A percentile compares a stretch with the other conserved stretches of the same genome.
Evolutionary conservation across 2,797 vertebrate species (phyloP).

Genomic region (Anas georgica): DNA sequence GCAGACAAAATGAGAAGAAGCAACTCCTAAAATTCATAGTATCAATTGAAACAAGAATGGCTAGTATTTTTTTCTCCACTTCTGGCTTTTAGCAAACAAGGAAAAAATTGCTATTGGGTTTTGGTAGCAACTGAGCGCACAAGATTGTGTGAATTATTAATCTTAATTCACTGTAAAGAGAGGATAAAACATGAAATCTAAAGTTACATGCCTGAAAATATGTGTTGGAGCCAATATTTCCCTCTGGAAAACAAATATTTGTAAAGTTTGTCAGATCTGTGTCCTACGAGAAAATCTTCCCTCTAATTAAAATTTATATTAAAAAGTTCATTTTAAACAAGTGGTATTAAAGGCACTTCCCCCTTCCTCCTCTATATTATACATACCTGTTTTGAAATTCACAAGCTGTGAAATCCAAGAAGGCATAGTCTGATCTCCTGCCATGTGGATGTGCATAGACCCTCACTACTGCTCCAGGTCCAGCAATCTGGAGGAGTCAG

Average conservation of each 20-base stretch:
- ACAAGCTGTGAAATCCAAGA: not conserved
- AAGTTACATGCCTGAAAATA: not conserved
- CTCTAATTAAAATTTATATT: not conserved
- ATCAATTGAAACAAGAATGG: rapidly evolving
- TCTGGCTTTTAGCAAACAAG: not conserved
- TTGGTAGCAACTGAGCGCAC: not conserved
- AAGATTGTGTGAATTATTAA: not conserved
- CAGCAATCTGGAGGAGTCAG: not conserved
- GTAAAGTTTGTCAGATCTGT: not conserved
- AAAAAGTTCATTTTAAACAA: not conserved
- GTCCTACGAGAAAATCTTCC: not conserved
- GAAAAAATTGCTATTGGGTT: not conserved
- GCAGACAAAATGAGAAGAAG: not conserved
- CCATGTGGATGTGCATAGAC: not conserved
- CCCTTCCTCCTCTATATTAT: not conserved
- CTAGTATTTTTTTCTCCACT: not conserved
- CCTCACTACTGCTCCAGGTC: not conserved
- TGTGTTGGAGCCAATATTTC: not conserved
- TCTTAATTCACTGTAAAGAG: not conserved
- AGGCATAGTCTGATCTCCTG: not conserved
- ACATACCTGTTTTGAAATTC: not conserved
- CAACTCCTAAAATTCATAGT: not conserved
- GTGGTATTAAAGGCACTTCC: not conserved
- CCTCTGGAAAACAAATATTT: not conserved
- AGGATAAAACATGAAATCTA: not conserved